Conservation (phyloP, 1,140 invertebrate species). For the Drosophila pachea region DNA sequence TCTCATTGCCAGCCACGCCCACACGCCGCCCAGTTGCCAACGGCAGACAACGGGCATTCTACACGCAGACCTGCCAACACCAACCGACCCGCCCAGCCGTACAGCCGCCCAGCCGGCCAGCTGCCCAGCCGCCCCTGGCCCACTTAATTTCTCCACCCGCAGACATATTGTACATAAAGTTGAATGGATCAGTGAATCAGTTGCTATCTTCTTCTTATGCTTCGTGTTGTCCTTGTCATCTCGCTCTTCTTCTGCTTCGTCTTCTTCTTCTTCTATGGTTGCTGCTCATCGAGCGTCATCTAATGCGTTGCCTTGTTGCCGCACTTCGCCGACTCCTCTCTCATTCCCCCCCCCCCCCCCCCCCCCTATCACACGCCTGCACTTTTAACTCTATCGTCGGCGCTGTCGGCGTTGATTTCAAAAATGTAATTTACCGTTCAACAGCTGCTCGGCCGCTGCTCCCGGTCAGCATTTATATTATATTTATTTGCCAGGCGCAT, state of each 20-base stretch:
- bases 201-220: constrained; percentile 13
- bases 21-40: constrained; percentile 16
- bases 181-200: constrained; percentile 48
- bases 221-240: background rate
- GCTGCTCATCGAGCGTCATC: constrained; percentile 35
- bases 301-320: constrained; percentile 42
- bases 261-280: background rate
- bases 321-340: constrained; percentile 11
- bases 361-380: background rate
- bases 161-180: constrained; percentile 19
- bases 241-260: background rate
- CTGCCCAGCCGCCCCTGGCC: background rate
- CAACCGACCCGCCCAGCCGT: background rate
- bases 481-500: constrained; percentile 57
- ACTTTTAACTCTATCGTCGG: constrained; percentile 19
- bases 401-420: constrained; percentile 37
- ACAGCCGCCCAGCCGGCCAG: background rate
- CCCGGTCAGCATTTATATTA: constrained; percentile 51
- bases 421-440: constrained; percentile 38
- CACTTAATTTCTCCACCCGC: background rate
- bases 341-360: background rate
- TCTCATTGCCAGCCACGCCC: constrained; percentile 13
- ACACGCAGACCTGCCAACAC: background rate
- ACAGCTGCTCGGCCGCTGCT: constrained; percentile 15
- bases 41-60: constrained; percentile 13